Evolutionary conservation across 1,140 invertebrate species (phyloP).

Genomic region (Bombyx mori): DNA sequence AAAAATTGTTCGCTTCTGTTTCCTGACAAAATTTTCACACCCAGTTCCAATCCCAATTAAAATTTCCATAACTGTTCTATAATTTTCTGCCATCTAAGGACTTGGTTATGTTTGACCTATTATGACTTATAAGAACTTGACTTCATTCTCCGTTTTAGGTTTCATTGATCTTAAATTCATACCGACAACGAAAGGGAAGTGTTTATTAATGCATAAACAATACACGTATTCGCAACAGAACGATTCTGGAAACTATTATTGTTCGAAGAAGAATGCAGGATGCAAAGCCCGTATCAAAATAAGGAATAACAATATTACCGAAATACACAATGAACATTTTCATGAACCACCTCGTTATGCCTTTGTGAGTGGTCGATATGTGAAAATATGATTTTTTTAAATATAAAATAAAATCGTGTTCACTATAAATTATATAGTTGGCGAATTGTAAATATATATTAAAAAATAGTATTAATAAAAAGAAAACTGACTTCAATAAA

Average conservation of each 20-base stretch:
- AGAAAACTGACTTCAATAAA: no score
- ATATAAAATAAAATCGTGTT: not conserved
- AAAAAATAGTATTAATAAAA: no score
- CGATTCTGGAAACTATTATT: constrained; percentile 17
- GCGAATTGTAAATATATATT: no score
- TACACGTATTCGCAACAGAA: constrained; percentile 28
- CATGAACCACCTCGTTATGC: constrained; percentile 20
- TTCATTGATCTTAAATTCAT: constrained; percentile 10
- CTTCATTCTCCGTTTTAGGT: no score
- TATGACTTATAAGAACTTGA: no score
- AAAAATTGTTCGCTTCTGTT: no score
- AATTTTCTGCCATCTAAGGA: no score
- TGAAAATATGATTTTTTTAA: constrained; percentile 9
- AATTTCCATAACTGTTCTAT: no score
- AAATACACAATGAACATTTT: constrained; percentile 15
- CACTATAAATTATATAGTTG: no score
- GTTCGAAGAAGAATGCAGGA: constrained; percentile 22
- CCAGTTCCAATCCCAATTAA: no score
- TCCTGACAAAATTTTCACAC: no score
- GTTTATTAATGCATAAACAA: constrained; percentile 23
- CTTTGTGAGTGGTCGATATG: constrained; percentile 11
- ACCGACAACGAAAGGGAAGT: constrained; percentile 11
- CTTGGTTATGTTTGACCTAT: no score
- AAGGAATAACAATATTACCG: constrained; percentile 9
- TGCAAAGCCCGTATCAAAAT: constrained; percentile 23